phyloP scores from a whole-genome alignment of 2,113 vertebrate genomes.

The Microcebus murinus region DNA sequence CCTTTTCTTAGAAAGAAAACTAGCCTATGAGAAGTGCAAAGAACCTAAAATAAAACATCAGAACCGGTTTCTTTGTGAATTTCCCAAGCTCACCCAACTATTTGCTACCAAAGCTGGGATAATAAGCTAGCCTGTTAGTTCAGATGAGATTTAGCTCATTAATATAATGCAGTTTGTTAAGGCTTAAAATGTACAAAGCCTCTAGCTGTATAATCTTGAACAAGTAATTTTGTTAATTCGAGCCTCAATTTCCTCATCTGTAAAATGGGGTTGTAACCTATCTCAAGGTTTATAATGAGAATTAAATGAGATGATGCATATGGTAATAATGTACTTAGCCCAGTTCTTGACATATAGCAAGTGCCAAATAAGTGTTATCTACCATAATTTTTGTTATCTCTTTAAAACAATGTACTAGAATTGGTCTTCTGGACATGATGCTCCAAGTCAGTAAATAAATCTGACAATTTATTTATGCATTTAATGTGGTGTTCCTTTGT shows the following conservation, averaged over 20 bases:
- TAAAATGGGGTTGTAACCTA: not conserved
- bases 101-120: not conserved
- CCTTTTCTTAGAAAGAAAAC: not conserved
- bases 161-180: not conserved
- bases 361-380: not conserved
- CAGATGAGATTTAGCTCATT: not conserved
- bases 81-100: not conserved
- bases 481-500: not conserved
- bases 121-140: not conserved
- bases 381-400: not conserved
- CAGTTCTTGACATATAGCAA: not conserved
- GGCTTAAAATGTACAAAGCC: not conserved
- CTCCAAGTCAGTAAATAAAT: not conserved
- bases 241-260: slow-evolving; percentile 17
- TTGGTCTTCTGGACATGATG: not conserved
- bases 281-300: slow-evolving; percentile 16
- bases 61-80: not conserved
- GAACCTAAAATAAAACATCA: not conserved
- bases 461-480: not conserved
- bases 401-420: not conserved
- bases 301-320: not conserved
- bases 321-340: not conserved
- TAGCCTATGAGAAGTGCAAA: not conserved
- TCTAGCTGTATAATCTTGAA: not conserved
- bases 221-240: slow-evolving; percentile 44